Base-by-base conservation (phyloP, 1,140 invertebrate species). In the Yoshiicerus persimilis region DNA sequence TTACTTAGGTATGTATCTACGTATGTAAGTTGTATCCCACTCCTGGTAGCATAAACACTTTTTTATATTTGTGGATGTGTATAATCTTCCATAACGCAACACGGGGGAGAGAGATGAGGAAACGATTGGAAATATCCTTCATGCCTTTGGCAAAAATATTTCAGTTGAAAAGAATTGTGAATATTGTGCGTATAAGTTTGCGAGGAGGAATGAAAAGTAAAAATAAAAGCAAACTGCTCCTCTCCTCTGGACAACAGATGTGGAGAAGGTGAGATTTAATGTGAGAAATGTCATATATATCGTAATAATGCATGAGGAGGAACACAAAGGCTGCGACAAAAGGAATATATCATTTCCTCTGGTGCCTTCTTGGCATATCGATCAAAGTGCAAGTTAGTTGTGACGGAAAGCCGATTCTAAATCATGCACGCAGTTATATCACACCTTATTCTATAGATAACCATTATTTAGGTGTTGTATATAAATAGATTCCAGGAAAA, bases 201-300 rank as follows among this genome's bases (percentile, higher is more conserved):
- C 34, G 11, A 38, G 34, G 30, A 77, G 36, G 32, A 27, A 27
- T 20, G 32, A n/a, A n/a, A n/a, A 38, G 32, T 80, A 38, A 80
- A 80, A 80, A 38, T 80, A 80, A 80, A 80, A 80, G 30, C 30
- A 38, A 16, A 36, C 38, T 38, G 75, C 75, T 32, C 32, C 47
- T 56, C 75, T 32, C 32, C 47, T 56, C 32, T 80, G 75, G 75
- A 80, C 75, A 80, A 36, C 75, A 80, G 75, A 80, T 80, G 75
- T 80, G 32, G 16, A n/a, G 38, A 80, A 80, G 75, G 75, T 80
- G 75, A 80, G 30, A 80, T 80, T 80, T 80, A 80, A 80, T 38
- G 75, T 8, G 75, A 38, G 32, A 80, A 80, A 80, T 80, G 75
- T 80, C 75, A 80, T 80, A 80, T 34, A 80, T 80, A 80, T 80